Conservation (phyloP, 2,113 vertebrate species). For the Dolichotis patagonum region DNA sequence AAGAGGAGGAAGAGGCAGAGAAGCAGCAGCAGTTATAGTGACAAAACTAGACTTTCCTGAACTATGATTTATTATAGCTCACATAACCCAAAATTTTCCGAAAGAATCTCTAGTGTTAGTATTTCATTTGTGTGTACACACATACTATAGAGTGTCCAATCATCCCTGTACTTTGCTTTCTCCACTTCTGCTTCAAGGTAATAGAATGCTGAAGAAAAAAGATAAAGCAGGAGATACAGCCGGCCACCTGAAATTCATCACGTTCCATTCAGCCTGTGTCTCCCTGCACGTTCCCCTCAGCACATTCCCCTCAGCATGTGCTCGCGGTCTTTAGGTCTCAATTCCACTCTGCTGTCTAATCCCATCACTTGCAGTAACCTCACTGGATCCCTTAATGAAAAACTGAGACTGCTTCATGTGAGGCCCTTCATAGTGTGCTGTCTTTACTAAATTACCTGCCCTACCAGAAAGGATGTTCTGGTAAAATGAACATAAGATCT, state of each 20-base stretch:
- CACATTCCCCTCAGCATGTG: rapidly evolving
- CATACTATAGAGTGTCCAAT: not conserved
- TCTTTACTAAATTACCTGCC: not conserved
- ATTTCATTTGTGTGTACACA: not conserved
- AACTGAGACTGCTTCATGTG: not conserved
- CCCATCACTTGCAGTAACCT: not conserved
- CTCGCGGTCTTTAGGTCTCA: not conserved
- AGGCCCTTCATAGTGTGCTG: not conserved
- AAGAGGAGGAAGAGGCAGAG: not conserved
- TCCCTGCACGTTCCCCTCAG: not conserved
- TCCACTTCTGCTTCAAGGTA: not conserved
- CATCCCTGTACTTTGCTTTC: not conserved
- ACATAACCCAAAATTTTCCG: not conserved
- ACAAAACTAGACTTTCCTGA: conserved; percentile 36
- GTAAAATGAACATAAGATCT: not conserved
- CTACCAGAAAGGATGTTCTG: not conserved
- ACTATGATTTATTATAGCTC: not conserved
- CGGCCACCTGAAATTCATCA: not conserved
- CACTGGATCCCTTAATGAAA: not conserved
- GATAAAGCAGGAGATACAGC: not conserved
- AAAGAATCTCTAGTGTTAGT: not conserved
- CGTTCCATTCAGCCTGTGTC: not conserved
- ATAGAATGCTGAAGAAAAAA: not conserved
- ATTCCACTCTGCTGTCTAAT: not conserved
- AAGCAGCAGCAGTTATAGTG: not conserved